A percentile compares a stretch with the other conserved stretches of the same genome.
Evolutionary conservation across 2,888 invertebrate genomes (phyloP).

Genomic region (Drosophila nr. perissopoda): DNA sequence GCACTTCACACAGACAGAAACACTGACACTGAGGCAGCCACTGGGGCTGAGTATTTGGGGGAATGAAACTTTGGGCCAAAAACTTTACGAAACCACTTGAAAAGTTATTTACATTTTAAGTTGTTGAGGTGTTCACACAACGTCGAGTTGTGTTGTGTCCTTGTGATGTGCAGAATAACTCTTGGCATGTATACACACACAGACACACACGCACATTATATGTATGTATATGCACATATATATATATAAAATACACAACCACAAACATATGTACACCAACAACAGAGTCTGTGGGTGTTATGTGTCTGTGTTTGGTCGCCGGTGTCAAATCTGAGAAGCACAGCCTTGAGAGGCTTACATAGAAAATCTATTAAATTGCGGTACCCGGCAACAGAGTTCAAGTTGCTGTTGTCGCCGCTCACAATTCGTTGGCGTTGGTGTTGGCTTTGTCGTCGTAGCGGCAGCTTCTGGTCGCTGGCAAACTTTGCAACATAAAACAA

Average conservation of each 20-base stretch:
- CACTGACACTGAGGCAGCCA: slow-evolving; percentile 46
- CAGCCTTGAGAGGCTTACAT: slow-evolving; percentile 73
- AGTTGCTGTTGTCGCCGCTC: slow-evolving; percentile 39
- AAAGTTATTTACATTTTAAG: slow-evolving; percentile 80
- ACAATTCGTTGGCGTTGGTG: slow-evolving; percentile 25
- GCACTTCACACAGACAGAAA: slow-evolving; percentile 63
- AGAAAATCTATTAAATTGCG: slow-evolving; percentile 80
- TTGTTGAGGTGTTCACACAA: slow-evolving; percentile 80
- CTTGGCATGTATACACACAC: slow-evolving; percentile 57
- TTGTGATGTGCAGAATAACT: slow-evolving; percentile 80
- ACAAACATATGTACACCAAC: slow-evolving; percentile 3
- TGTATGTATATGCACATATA: not conserved
- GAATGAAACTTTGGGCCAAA: slow-evolving; percentile 66
- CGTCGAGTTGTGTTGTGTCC: slow-evolving; percentile 78
- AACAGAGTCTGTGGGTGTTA: slow-evolving; percentile 30
- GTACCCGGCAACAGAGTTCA: slow-evolving; percentile 59
- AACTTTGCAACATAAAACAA: slow-evolving; percentile 81
- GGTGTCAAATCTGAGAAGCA: slow-evolving; percentile 75
- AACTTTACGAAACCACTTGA: slow-evolving; percentile 80
- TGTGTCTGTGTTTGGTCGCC: slow-evolving; percentile 63
- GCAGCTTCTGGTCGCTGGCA: slow-evolving; percentile 67
- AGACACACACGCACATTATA: slow-evolving; percentile 18
- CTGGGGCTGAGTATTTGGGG: slow-evolving; percentile 17
- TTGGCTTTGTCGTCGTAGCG: slow-evolving; percentile 33
- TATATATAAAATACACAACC: slow-evolving; percentile 4